Conservation (phyloP, 1,140 invertebrate genomes). For the Drosophila quadrilineata region DNA sequence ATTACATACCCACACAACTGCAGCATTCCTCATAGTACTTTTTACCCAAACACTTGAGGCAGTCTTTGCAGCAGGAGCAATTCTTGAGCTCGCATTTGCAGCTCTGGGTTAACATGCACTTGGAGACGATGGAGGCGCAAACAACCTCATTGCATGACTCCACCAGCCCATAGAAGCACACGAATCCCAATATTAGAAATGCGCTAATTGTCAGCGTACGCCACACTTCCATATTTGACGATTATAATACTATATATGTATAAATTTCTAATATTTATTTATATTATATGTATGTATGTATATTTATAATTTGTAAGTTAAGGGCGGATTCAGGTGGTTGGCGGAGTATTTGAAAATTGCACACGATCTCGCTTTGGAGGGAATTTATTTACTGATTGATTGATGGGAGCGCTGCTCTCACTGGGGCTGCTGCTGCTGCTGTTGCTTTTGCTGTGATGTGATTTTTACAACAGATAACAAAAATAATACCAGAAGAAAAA, state of each 20-base stretch:
- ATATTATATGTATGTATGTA: background rate
- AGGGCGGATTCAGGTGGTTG: slow-evolving; percentile 11
- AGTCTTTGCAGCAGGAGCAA: slow-evolving; percentile 96
- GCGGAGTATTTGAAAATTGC: slow-evolving; percentile 7
- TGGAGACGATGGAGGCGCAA: slow-evolving; percentile 91
- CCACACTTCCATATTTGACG: slow-evolving; percentile 66
- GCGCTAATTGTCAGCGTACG: slow-evolving; percentile 64
- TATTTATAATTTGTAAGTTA: background rate
- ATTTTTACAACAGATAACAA: slow-evolving; percentile 51
- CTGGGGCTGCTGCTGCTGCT: slow-evolving; percentile 8
- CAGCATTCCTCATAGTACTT: slow-evolving; percentile 96
- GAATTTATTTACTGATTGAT: slow-evolving; percentile 21
- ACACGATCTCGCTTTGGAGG: slow-evolving; percentile 8
- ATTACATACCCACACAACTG: slow-evolving; percentile 88
- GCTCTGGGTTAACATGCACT: slow-evolving; percentile 96
- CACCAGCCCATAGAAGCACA: slow-evolving; percentile 65
- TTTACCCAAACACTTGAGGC: slow-evolving; percentile 93
- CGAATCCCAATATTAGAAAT: slow-evolving; percentile 56
- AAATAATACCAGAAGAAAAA: too few relatives aligned
- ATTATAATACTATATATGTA: background rate
- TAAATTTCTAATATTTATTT: background rate
- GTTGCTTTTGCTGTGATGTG: slow-evolving; percentile 1
- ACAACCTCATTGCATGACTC: slow-evolving; percentile 80
- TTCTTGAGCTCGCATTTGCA: slow-evolving; percentile 96
- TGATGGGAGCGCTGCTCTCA: too few relatives aligned